These are phyloP conservation scores for Neotragus pygmaeus DNA, from an alignment of 2,113 vertebrate genomes.

Conservation along the genomic window DNA sequence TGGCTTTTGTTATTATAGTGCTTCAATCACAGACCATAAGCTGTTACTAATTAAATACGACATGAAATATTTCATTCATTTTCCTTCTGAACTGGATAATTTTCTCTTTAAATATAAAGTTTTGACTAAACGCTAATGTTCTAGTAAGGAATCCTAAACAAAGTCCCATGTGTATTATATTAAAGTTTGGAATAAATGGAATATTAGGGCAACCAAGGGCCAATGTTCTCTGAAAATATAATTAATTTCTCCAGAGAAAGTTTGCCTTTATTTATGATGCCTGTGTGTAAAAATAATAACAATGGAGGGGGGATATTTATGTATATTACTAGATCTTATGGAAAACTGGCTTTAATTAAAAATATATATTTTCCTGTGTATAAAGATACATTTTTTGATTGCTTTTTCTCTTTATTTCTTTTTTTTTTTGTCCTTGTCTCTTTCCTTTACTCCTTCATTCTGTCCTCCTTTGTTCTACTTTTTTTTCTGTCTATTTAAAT, in stretches of 20 bases:
- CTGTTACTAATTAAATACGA: neutral
- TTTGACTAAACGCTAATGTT: constrained; percentile 5
- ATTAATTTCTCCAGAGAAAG: neutral
- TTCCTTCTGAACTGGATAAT: neutral
- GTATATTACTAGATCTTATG: constrained; percentile 44
- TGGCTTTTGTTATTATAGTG: neutral
- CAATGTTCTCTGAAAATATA: neutral
- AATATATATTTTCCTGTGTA: neutral
- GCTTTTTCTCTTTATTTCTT: neutral
- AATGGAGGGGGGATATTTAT: neutral
- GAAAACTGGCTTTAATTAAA: constrained; percentile 16
- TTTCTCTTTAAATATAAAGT: constrained; percentile 27
- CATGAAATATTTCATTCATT: neutral
- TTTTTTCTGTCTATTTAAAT: neutral
- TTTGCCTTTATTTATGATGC: neutral
- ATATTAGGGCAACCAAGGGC: neutral
- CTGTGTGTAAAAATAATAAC: neutral
- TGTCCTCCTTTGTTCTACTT: fast-evolving
- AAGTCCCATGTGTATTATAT: neutral
- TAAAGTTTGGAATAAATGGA: neutral
- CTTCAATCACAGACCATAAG: neutral
- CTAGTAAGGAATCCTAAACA: neutral
- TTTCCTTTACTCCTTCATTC: neutral
- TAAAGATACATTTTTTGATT: neutral
- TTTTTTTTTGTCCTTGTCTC: neutral